phyloP scores from a whole-genome alignment of 2,797 vertebrate species.

The Lagodon rhomboides region DNA sequence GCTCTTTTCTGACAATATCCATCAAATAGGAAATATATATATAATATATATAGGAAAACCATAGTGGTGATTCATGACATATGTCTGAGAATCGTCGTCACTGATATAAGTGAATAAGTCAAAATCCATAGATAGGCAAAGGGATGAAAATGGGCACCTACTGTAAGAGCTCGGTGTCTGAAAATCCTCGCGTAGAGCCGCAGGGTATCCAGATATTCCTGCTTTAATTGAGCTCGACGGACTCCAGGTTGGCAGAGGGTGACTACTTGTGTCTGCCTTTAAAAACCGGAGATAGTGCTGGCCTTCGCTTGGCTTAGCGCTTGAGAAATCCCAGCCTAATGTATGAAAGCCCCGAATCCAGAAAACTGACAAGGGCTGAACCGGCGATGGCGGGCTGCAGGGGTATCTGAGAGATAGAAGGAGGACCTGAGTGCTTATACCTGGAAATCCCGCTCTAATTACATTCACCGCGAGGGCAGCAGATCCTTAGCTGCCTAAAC shows the following conservation, averaged over 20 bases:
- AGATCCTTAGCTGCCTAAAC: background rate
- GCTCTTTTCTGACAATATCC: background rate
- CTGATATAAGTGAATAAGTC: background rate
- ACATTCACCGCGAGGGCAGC: constrained; percentile 29
- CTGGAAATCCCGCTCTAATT: constrained; percentile 43
- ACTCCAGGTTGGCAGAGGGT: constrained; percentile 7
- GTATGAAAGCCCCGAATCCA: constrained; percentile 41
- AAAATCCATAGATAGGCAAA: constrained; percentile 25
- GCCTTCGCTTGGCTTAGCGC: constrained; percentile 53
- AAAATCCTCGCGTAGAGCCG: constrained; percentile 4
- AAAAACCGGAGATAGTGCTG: constrained; percentile 46
- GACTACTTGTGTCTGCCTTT: constrained; percentile 15
- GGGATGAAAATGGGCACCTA: background rate
- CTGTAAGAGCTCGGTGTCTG: constrained; percentile 5
- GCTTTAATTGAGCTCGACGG: constrained; percentile 40
- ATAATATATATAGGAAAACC: no score
- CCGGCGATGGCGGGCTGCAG: constrained; percentile 13
- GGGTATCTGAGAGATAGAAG: constrained; percentile 20
- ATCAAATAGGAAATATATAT: no score
- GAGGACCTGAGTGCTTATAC: constrained; percentile 25
- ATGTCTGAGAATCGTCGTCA: background rate
- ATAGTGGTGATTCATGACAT: background rate
- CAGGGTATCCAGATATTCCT: constrained; percentile 29
- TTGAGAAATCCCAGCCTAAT: constrained; percentile 47
- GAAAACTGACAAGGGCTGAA: constrained; percentile 56